Evolutionary conservation across 1,140 invertebrate genomes (phyloP).

Genomic region (Acromyrmex echinatior): DNA sequence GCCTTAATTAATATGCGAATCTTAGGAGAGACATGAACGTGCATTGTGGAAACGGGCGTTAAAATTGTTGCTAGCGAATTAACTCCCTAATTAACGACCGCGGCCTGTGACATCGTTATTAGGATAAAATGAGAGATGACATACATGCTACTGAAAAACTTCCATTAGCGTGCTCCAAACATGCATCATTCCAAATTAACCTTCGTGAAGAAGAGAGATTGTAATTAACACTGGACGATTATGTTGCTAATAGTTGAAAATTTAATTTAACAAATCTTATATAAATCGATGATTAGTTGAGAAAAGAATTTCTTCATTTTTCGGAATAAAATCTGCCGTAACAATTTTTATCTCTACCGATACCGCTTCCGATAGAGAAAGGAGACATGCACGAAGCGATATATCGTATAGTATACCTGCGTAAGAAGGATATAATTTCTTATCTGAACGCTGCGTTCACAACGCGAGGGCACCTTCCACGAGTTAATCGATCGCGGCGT

Average conservation of each 20-base stretch:
- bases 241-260: not conserved
- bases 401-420: not conserved
- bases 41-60: constrained; percentile 11
- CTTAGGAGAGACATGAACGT: constrained; percentile 49
- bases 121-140: constrained; percentile 32
- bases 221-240: constrained; percentile 4
- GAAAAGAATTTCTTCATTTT: not conserved
- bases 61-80: constrained; percentile 48
- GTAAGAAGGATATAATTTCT: constrained; percentile 42
- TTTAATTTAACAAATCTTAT: not conserved
- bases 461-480: constrained; percentile 17
- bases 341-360: not conserved
- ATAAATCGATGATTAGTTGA: not conserved
- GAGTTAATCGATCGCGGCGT: constrained; percentile 67
- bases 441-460: constrained; percentile 19
- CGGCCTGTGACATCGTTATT: not conserved
- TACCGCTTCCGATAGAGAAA: too few relatives aligned
- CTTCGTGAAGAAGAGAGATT: not conserved
- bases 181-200: constrained; percentile 12
- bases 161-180: not conserved
- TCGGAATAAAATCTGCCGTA: too few relatives aligned
- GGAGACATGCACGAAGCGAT: not conserved
- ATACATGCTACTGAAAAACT: constrained; percentile 8
- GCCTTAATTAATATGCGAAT: constrained; percentile 79
- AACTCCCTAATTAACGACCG: constrained; percentile 71